These are phyloP conservation scores for Mesocentrotus franciscanus DNA, from an alignment of 53 echinoderm and acorn worm species.

Conservation along the genomic window DNA sequence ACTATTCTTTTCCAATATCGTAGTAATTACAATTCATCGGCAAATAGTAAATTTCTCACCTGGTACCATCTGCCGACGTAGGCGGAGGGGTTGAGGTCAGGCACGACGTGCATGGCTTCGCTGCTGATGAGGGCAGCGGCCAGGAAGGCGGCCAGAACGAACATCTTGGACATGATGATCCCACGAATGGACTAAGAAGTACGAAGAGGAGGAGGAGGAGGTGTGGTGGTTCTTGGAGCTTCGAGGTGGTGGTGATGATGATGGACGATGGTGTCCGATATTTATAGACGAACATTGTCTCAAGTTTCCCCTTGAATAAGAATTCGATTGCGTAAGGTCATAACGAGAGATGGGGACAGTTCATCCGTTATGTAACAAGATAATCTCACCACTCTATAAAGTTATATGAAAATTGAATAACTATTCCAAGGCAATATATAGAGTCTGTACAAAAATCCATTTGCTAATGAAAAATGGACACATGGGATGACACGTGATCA, in stretches of 20 bases:
- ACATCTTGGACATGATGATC: slow-evolving; percentile 54
- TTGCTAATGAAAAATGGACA: background rate
- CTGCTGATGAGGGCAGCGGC: slow-evolving; percentile 59
- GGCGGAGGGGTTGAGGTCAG: slow-evolving; percentile 62
- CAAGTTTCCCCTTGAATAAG: background rate
- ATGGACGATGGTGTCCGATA: background rate
- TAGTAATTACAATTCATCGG: background rate
- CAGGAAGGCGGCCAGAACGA: slow-evolving; percentile 46
- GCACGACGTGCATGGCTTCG: slow-evolving; percentile 69
- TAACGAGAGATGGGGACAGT: background rate
- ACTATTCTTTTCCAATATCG: background rate
- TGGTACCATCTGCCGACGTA: slow-evolving; percentile 81
- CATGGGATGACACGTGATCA: background rate
- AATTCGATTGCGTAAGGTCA: slow-evolving; percentile 18
- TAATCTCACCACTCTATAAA: background rate
- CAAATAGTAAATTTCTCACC: slow-evolving; percentile 35
- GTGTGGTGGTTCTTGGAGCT: background rate
- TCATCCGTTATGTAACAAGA: background rate
- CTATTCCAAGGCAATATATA: background rate
- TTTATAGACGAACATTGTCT: slow-evolving; percentile 6
- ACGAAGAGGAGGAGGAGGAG: slow-evolving; percentile 23
- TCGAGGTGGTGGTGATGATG: background rate
- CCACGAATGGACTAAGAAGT: background rate
- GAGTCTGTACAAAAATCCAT: no score
- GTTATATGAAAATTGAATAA: background rate